Conservation (phyloP, 2,888 invertebrate genomes). For the Liposcelis brunnea region DNA sequence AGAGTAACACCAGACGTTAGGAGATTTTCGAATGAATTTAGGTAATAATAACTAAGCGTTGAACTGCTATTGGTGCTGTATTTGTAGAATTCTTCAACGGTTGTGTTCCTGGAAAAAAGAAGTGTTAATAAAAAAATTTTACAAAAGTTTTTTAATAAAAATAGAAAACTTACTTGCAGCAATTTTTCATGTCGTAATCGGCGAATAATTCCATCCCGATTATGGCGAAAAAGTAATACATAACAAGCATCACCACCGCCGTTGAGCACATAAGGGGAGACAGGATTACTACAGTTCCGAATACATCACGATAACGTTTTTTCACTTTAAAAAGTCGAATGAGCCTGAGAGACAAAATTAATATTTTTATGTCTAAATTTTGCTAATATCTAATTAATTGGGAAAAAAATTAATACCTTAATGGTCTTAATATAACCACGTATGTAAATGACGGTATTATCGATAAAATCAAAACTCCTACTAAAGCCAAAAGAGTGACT, state of each 20-base stretch:
- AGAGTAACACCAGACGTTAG: slow-evolving; percentile 62
- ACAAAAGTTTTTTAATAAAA: slow-evolving; percentile 10
- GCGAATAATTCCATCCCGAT: slow-evolving; percentile 80
- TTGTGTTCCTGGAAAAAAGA: slow-evolving; percentile 46
- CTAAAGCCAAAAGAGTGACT: slow-evolving; percentile 46
- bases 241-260: slow-evolving; percentile 60
- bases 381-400: too few relatives aligned
- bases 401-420: slow-evolving; percentile 28
- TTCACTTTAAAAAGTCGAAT: slow-evolving; percentile 60
- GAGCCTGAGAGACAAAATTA: slow-evolving; percentile 25
- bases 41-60: slow-evolving; percentile 64
- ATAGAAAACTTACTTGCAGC: slow-evolving; percentile 51
- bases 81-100: slow-evolving; percentile 66
- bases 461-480: slow-evolving; percentile 47
- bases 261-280: slow-evolving; percentile 72
- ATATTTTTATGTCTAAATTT: slow-evolving; percentile 9
- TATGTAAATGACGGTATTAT: slow-evolving; percentile 50
- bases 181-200: slow-evolving; percentile 53
- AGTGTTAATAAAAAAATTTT: slow-evolving; percentile 2
- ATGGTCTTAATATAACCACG: slow-evolving; percentile 53
- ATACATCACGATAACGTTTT: slow-evolving; percentile 64
- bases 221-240: slow-evolving; percentile 80
- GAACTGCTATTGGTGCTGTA: slow-evolving; percentile 48
- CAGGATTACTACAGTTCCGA: slow-evolving; percentile 63
- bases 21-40: slow-evolving; percentile 70